phyloP scores from a whole-genome alignment of 2,888 invertebrate genomes.

The Synergus japonicus region DNA sequence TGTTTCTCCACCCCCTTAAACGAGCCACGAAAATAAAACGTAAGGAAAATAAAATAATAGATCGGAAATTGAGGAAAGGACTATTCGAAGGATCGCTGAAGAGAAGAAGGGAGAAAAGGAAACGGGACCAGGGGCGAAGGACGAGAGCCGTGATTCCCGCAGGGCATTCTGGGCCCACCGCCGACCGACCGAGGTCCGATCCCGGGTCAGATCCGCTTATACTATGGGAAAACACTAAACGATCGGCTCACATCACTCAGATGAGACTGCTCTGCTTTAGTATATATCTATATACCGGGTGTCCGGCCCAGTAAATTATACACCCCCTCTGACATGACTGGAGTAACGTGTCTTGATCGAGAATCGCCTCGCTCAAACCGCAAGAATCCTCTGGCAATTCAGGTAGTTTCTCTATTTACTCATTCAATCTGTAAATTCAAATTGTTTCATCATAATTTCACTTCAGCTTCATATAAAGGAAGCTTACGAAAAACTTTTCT shows the following conservation, averaged over 20 bases:
- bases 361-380: neutral
- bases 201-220: constrained; percentile 75
- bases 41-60: too few relatives aligned
- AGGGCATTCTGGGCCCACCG: constrained; percentile 72
- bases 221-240: constrained; percentile 77
- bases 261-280: constrained; percentile 70
- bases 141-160: constrained; percentile 75
- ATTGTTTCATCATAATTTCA: neutral
- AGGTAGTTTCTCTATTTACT: neutral
- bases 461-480: neutral
- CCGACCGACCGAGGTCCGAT: constrained; percentile 70
- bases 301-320: constrained; percentile 51
- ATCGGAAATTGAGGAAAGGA: neutral
- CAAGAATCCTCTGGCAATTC: constrained; percentile 1
- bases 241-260: constrained; percentile 77
- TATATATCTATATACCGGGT: constrained; percentile 51
- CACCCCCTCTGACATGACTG: constrained; percentile 40
- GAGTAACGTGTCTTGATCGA: constrained; percentile 15
- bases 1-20: too few relatives aligned
- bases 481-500: too few relatives aligned
- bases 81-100: constrained; percentile 52
- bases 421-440: neutral
- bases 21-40: too few relatives aligned
- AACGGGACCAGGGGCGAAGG: constrained; percentile 71
- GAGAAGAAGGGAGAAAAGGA: constrained; percentile 55